Conservation (phyloP, 1,140 invertebrate species). For the Drosophila lacertosa region DNA sequence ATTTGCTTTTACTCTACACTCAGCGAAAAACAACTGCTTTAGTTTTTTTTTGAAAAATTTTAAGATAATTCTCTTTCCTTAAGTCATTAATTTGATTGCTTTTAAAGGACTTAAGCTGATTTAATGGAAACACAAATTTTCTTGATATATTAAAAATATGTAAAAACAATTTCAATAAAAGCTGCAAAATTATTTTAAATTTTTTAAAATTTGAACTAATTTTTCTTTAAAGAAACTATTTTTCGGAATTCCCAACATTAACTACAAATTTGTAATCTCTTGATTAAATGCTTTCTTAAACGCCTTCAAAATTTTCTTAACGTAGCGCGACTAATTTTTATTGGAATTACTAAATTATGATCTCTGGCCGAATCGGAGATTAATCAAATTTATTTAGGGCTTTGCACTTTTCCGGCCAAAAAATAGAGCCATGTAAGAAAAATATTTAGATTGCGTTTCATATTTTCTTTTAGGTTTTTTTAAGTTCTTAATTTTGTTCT, state of each 20-base stretch:
- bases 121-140: too few species aligned
- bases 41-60: not conserved
- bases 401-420: constrained; percentile 25
- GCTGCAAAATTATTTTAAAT: too few species aligned
- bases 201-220: too few species aligned
- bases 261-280: not conserved
- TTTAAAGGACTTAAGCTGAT: too few species aligned
- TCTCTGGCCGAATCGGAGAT: constrained; percentile 42
- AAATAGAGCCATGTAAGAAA: constrained; percentile 15
- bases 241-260: too few species aligned
- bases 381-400: constrained; percentile 39
- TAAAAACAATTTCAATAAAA: too few species aligned
- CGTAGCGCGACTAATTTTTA: constrained; percentile 40
- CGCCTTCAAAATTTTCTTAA: not conserved
- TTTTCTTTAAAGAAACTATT: too few species aligned
- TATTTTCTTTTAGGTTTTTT: not conserved
- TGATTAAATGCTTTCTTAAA: too few species aligned
- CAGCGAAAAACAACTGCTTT: not conserved
- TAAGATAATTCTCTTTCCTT: too few species aligned
- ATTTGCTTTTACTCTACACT: not conserved
- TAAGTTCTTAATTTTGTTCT: constrained; percentile 12
- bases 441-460: constrained; percentile 10
- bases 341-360: constrained; percentile 43
- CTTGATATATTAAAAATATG: too few species aligned
- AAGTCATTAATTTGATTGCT: too few species aligned